Percentiles rank a stretch among this genome's conserved stretches.
phyloP scores from a whole-genome alignment of 2,888 invertebrate genomes.

The Neuroscelio doddi region DNA sequence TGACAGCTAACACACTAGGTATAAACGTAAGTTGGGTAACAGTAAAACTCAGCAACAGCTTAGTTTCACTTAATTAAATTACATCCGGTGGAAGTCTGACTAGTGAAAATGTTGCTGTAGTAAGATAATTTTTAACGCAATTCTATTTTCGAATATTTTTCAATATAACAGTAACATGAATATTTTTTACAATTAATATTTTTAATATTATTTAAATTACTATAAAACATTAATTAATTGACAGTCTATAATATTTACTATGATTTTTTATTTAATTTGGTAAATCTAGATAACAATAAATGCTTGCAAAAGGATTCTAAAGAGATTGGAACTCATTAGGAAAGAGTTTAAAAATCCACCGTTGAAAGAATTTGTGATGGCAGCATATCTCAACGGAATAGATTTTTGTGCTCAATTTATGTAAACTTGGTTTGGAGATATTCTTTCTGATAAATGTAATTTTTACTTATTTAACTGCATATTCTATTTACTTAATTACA shows the following conservation, averaged over 20 bases:
- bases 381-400: too few species aligned
- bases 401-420: too few species aligned
- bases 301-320: constrained; percentile 78
- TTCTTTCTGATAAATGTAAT: too few species aligned
- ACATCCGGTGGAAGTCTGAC: constrained; percentile 82
- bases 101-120: constrained; percentile 78
- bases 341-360: constrained; percentile 73
- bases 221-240: constrained; percentile 33
- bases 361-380: constrained; percentile 76
- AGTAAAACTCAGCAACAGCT: constrained; percentile 79
- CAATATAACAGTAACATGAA: too few species aligned
- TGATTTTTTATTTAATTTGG: too few species aligned
- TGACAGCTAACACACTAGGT: constrained; percentile 81
- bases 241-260: constrained; percentile 33
- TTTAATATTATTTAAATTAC: too few species aligned
- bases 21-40: constrained; percentile 79
- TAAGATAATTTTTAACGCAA: constrained; percentile 53
- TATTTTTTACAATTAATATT: too few species aligned
- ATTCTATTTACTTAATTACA: too few species aligned
- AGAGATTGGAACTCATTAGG: constrained; percentile 77
- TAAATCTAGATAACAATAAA: constrained; percentile 76
- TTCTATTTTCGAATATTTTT: too few species aligned
- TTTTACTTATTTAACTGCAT: too few species aligned
- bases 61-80: constrained; percentile 79
- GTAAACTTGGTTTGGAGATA: too few species aligned